Percentiles rank a stretch among this genome's conserved stretches.
Evolutionary conservation across 2,888 invertebrate species (phyloP).

Genomic region (Leucoptera coffeella): DNA sequence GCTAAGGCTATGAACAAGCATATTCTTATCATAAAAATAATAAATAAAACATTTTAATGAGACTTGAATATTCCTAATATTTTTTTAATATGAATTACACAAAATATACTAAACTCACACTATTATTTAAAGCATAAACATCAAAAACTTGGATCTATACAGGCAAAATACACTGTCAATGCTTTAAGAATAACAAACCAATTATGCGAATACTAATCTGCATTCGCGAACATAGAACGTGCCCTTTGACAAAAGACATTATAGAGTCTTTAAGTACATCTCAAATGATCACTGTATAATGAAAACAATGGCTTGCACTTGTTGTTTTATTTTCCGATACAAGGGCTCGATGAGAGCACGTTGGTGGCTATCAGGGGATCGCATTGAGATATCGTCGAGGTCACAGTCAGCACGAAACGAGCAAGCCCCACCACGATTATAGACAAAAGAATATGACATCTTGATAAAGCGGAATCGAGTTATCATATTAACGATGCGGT

Average conservation of each 20-base stretch:
- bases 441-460: not conserved
- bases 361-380: constrained; percentile 38
- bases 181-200: not conserved
- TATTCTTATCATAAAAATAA: not conserved
- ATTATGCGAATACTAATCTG: not conserved
- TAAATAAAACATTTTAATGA: not conserved
- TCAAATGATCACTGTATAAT: no score
- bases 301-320: no score
- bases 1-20: constrained; percentile 1
- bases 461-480: no score
- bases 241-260: no score
- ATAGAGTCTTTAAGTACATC: no score
- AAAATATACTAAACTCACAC: no score
- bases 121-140: no score
- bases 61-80: not conserved
- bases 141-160: no score
- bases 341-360: constrained; percentile 31
- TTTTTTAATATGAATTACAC: no score
- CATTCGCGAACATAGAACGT: constrained; percentile 1
- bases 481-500: no score
- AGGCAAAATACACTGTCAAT: not conserved
- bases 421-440: not conserved
- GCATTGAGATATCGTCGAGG: constrained; percentile 38
- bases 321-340: constrained; percentile 1
- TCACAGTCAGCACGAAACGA: constrained; percentile 32